Base-by-base conservation (phyloP, 2,113 vertebrate genomes). In the Thalassoma bifasciatum region DNA sequence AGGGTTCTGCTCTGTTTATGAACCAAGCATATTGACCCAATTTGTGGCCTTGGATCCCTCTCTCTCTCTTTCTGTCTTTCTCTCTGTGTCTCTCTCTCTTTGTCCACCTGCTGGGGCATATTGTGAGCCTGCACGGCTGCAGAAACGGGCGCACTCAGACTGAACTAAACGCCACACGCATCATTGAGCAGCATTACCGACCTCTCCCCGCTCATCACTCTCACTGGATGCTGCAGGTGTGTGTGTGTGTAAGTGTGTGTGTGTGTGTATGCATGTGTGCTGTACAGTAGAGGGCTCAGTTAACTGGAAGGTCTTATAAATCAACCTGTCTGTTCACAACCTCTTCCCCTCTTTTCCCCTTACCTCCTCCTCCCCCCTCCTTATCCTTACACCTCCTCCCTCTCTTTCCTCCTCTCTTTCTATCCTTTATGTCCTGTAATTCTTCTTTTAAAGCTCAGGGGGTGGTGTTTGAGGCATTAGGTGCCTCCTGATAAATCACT, bases 291-390 rank as follows among this genome's bases (percentile, higher is more conserved):
- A 83, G 71, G 63, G 64, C 69, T 77, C 79, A 22, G 77, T 85
- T 97, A 97, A 96, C 95, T 95, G 95, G 95, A 96, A 96, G 96
- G 96, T 96, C 95, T 95, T 96, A 97, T 98, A 97, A 97, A 97
- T 98, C 95, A 97, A 94, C 89, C 94, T 96, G 94, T 96, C 95
- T 95, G 95, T 95, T 94, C 94, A 94, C 94, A 95, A 92, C 92
- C 84, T 72, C 76, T 67, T 54, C 74, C 68, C 59, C 90, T 90
- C 93, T 92, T 89, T 94, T 90, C 92, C 94, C 95, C 88, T 92
- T 82, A 75, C 65, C 76, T 82, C 53, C 62, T 85, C 61, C 69
- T 57, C 58, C 38, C 62, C 91, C 92, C 8, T 19, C 5, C 19
- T 46, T 8, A 23, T 79, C 46, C 64, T 66, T 61, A 67, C 58